Evolutionary conservation across 2,797 vertebrate genomes (phyloP), one percentile per base, ranked within the genome.

Genomic region (Coranthus polyacanthus): DNA sequence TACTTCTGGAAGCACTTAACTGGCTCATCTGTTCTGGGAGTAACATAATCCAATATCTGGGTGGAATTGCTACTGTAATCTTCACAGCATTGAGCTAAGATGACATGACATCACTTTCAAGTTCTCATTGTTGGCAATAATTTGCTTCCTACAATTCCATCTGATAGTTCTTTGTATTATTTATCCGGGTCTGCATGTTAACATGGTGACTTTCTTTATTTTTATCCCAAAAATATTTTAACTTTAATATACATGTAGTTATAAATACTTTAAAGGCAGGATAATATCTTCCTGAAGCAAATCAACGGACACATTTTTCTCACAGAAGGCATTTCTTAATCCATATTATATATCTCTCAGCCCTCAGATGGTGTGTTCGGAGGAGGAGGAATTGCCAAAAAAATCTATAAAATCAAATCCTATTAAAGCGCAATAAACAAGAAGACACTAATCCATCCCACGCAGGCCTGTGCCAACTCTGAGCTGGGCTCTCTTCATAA

Each of bases 331-430:
- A 53, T 78, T 72, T 83, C 79, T 81, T 91, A 89, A 91, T 92
- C 89, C 87, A 74, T 72, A 84, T 81, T 82, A 88, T 88, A 69
- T 83, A 88, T 92, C 87, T 85, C 52, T 53, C 83, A 70, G 78
- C 75, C 77, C 79, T 89, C 82, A 85, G 81, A 92, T 86, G 83
- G 78, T 36, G 50, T 72, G 76, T 89, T 90, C 26, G 64, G 76
- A 81, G 79, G 90, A 83, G 86, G 87, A 82, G 81, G 77, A 84
- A 84, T 88, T 87, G 79, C 86, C 88, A 79, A 87, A 86, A 81
- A 90, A 92, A 94, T 89, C 90, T 90, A 87, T 87, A 86, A 92
- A 92, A 93, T 93, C 88, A 88, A 94, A 94, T 93, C 92, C 93
- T 92, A 85, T 93, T 93, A 92, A 91, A 89, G 81, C 63, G 75